phyloP scores from a whole-genome alignment of 1,140 invertebrate species.

The Drosophila melanica region DNA sequence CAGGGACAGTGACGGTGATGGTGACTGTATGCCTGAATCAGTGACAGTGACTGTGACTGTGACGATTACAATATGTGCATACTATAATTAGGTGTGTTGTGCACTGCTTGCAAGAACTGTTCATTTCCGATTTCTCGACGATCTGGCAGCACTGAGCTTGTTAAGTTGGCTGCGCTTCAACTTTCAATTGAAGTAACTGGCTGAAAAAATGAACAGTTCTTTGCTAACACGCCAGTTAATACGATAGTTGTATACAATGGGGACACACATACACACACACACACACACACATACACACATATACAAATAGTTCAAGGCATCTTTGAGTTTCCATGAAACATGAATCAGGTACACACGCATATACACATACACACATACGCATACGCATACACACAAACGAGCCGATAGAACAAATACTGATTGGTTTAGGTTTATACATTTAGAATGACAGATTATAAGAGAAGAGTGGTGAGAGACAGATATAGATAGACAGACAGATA shows the following conservation, averaged over 20 bases:
- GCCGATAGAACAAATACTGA: conserved; percentile 49
- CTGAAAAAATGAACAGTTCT: conserved; percentile 4
- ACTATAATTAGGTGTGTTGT: conserved; percentile 10
- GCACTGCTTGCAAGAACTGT: conserved; percentile 24
- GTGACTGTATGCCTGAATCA: conserved; percentile 1
- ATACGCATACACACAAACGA: conserved; percentile 18
- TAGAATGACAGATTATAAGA: conserved; percentile 11
- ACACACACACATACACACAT: conserved; percentile 3
- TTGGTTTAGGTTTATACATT: conserved; percentile 31
- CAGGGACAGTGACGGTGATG: conserved; percentile 20
- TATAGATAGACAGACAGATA: not conserved
- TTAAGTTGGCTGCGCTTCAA: conserved; percentile 19
- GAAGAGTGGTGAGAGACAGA: not conserved
- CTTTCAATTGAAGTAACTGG: not conserved
- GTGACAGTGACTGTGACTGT: conserved; percentile 19
- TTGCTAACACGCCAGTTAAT: not conserved
- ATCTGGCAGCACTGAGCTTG: conserved; percentile 7
- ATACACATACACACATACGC: conserved; percentile 2
- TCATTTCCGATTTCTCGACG: not conserved
- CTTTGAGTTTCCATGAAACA: conserved; percentile 15
- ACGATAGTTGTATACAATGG: not conserved
- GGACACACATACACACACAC: conserved; percentile 3
- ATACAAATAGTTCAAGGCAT: not conserved
- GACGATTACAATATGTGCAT: conserved; percentile 24
- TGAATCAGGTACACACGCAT: conserved; percentile 1